Base-by-base conservation (phyloP, 1,140 invertebrate species). In the Drosophila tsacasi region DNA sequence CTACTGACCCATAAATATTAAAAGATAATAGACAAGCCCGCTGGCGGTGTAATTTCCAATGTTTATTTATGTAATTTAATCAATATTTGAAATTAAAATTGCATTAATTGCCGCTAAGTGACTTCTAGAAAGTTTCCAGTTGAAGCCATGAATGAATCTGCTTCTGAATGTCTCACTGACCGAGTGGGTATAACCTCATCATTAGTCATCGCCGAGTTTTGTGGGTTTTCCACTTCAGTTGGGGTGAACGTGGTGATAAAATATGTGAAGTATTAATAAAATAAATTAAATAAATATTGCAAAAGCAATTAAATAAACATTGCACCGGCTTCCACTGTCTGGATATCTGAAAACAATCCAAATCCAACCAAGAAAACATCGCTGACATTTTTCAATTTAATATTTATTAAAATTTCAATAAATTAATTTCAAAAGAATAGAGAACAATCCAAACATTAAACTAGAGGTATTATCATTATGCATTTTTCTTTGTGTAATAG, bases 371-470 rank as follows among this genome's bases (percentile, higher is more conserved):
- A 65, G 12, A 54, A 44, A 52, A 27, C 32, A 25, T 37, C 13
- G 13, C 0, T 3, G 10, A 5, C 0, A n/a, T 40, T 4, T 3
- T 58, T 58, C 15, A 30, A 27, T 71, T 60, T 64, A 42, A 55
- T 72, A 81, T 87, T 87, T 89, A 87, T 89, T 87, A 59, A 83
- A 89, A 89, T 83, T 49, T 89, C 80, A 87, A 87, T 89, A 87
- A 87, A 89, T 87, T 87, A 87, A 83, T 89, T 87, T 68, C 60
- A 89, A 89, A 87, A 78, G 46, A 89, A 89, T 68, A 83, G 84
- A 81, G 84, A 87, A 87, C 84, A 87, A 89, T 87, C 50, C 80
- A 87, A 87, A 89, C 84, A 89, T 87, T 87, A 87, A 89, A 87
- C 84, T 87, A 89, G 80, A 89, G 69, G 74, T 87, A 80, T 89